phyloP scores from a whole-genome alignment of 2,888 invertebrate species.

The Sericinus montela region DNA sequence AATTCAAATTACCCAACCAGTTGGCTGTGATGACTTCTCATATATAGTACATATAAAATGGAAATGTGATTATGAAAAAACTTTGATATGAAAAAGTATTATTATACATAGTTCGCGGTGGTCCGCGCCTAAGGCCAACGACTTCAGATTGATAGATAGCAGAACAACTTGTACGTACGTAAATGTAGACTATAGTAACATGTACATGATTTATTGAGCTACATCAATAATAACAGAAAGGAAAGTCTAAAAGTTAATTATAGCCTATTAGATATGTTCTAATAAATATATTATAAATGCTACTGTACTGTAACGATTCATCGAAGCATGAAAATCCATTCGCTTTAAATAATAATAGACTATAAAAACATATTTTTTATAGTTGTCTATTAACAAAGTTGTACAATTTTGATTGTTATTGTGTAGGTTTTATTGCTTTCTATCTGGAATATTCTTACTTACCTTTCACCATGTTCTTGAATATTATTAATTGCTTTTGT shows the following conservation, averaged over 20 bases:
- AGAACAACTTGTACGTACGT: slow-evolving; percentile 1
- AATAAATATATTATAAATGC: slow-evolving; percentile 10
- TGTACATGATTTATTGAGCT: slow-evolving; percentile 11
- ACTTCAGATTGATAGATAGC: slow-evolving; percentile 20
- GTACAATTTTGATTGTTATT: too few species aligned
- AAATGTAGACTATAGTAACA: slow-evolving; percentile 2
- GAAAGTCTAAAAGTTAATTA: background rate
- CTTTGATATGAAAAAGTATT: slow-evolving; percentile 14
- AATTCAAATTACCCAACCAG: too few species aligned
- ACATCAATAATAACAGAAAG: slow-evolving; percentile 7
- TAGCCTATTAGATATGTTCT: slow-evolving; percentile 9
- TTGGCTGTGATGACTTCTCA: too few species aligned
- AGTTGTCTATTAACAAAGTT: too few species aligned
- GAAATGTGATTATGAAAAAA: slow-evolving; percentile 10
- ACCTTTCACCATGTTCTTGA: too few species aligned
- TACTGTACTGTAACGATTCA: background rate
- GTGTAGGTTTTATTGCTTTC: too few species aligned
- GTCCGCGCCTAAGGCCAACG: slow-evolving; percentile 14
- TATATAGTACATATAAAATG: background rate
- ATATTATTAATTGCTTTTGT: too few species aligned
- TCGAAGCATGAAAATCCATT: background rate
- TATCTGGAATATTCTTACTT: too few species aligned
- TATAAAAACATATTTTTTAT: too few species aligned
- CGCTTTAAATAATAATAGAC: too few species aligned
- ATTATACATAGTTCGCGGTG: slow-evolving; percentile 12